A percentile compares a stretch with the other conserved stretches of the same genome.
These are phyloP conservation scores for Sparidentex hasta DNA, from an alignment of 2,797 vertebrate species.

Conservation along the genomic window DNA sequence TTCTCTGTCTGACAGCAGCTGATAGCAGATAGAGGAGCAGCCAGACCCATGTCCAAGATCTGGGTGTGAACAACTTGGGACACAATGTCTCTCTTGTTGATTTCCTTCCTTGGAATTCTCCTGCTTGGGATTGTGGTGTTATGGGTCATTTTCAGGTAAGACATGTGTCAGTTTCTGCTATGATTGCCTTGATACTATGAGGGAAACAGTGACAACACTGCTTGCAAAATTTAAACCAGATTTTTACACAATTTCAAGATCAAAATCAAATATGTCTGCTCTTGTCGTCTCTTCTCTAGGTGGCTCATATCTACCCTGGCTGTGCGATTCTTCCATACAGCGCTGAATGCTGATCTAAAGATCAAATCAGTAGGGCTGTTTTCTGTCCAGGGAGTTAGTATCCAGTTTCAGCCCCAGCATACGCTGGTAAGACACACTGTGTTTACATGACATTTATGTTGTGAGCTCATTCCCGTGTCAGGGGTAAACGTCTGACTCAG, in stretches of 20 bases:
- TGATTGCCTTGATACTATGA: neutral
- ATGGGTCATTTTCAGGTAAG: conserved; percentile 83
- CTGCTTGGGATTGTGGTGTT: conserved; percentile 65
- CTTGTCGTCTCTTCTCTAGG: conserved; percentile 73
- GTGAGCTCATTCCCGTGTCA: conserved; percentile 5
- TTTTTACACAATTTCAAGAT: neutral
- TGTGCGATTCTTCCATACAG: conserved; percentile 89
- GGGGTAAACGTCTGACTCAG: neutral
- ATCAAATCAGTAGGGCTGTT: conserved; percentile 94
- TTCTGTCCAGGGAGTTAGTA: conserved; percentile 91
- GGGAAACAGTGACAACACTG: neutral
- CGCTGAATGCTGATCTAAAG: conserved; percentile 92
- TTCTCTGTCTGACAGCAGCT: conserved; percentile 65
- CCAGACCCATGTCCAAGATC: conserved; percentile 60
- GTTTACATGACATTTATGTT: conserved; percentile 54
- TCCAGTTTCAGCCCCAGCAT: conserved; percentile 94
- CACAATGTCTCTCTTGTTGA: conserved; percentile 83
- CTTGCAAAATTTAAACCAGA: neutral
- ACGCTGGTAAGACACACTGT: conserved; percentile 89
- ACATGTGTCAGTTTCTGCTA: neutral
- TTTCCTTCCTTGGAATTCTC: conserved; percentile 71
- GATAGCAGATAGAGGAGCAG: conserved; percentile 48
- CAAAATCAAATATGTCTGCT: neutral
- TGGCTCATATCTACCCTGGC: conserved; percentile 91
- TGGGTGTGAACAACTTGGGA: conserved; percentile 75